A percentile compares a stretch with the other conserved stretches of the same genome.
phyloP scores from a whole-genome alignment of 2,888 invertebrate species.

The Polydrusus pterygomalis region DNA sequence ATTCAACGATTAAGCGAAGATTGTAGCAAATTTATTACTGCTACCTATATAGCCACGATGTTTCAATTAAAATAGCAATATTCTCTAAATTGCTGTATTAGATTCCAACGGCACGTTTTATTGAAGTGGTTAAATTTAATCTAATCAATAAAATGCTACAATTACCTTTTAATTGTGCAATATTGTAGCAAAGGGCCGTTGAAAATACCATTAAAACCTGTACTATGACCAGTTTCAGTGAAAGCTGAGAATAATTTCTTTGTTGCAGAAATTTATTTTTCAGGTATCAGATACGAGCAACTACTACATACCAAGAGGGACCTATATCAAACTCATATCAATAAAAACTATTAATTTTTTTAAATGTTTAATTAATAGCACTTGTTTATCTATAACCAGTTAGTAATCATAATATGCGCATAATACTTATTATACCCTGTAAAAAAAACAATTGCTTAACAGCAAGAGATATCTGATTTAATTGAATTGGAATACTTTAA shows the following conservation, averaged over 20 bases:
- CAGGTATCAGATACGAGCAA: too few relatives aligned
- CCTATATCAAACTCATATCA: too few relatives aligned
- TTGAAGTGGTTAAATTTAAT: conserved; percentile 57
- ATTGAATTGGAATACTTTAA: too few relatives aligned
- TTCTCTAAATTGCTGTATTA: conserved; percentile 59
- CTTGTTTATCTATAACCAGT: too few relatives aligned
- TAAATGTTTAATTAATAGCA: too few relatives aligned
- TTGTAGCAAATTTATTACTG: conserved; percentile 58
- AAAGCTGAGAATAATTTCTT: background rate
- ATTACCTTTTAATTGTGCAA: conserved; percentile 51
- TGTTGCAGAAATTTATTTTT: background rate
- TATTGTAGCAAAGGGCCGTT: conserved; percentile 36
- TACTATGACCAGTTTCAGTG: conserved; percentile 3
- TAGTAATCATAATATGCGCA: too few relatives aligned
- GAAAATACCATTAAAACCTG: conserved; percentile 13
- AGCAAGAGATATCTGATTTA: too few relatives aligned
- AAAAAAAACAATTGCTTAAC: too few relatives aligned
- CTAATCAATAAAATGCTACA: conserved; percentile 52
- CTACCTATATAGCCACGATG: conserved; percentile 46
- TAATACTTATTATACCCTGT: too few relatives aligned
- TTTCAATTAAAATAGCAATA: conserved; percentile 52
- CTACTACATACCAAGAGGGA: too few relatives aligned
- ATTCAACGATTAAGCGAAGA: conserved; percentile 63
- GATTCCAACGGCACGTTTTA: conserved; percentile 56
- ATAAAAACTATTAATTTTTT: too few relatives aligned